Conservation (phyloP, 2,888 invertebrate genomes). For the Bugula neritina region DNA sequence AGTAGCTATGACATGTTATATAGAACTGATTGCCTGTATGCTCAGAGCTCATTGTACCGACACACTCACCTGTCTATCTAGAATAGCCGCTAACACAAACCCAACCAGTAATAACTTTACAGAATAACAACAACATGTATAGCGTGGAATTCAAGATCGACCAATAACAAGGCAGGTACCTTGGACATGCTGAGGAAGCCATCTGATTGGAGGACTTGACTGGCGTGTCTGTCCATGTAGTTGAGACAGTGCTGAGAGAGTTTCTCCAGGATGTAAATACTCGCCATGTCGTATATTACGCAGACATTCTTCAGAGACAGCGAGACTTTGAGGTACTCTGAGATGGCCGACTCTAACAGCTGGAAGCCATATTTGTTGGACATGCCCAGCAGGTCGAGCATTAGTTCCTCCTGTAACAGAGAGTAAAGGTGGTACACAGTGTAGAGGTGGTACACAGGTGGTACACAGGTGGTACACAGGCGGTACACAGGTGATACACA, state of each 20-base stretch:
- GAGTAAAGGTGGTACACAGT: background rate
- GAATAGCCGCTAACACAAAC: too few species aligned
- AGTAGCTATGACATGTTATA: too few species aligned
- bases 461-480: background rate
- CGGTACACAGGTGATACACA: background rate
- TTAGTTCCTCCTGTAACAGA: background rate
- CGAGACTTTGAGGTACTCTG: slow-evolving; percentile 83
- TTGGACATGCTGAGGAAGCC: slow-evolving; percentile 77
- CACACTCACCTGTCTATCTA: too few species aligned
- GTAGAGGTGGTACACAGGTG: background rate
- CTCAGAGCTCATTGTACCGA: too few species aligned
- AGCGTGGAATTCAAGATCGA: too few species aligned
- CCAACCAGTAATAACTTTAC: too few species aligned
- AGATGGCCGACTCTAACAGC: slow-evolving; percentile 83
- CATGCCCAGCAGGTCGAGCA: slow-evolving; percentile 68
- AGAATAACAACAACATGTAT: too few species aligned
- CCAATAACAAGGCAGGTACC: too few species aligned
- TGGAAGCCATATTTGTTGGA: slow-evolving; percentile 93
- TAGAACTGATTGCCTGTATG: too few species aligned
- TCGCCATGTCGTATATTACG: slow-evolving; percentile 86
- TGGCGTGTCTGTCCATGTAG: slow-evolving; percentile 84
- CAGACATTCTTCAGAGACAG: slow-evolving; percentile 84
- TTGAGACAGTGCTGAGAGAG: slow-evolving; percentile 73
- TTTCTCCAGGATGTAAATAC: slow-evolving; percentile 62
- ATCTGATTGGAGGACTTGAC: slow-evolving; percentile 75